Conservation (phyloP, 1,140 invertebrate genomes). For the Melipona quadrifasciata region DNA sequence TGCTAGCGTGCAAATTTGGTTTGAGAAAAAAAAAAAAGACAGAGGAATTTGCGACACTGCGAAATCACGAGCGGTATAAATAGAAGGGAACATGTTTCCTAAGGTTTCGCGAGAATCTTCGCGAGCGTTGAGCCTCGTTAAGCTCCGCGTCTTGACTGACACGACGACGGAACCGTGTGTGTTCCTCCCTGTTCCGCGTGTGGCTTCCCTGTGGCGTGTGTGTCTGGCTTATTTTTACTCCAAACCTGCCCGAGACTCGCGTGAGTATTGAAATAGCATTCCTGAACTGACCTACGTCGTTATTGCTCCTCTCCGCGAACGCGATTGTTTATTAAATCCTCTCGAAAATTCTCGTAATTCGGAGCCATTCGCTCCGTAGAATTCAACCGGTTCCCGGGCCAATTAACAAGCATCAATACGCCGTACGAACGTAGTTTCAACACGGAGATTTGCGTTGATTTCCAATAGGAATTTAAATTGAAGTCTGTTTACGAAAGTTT, state of each 20-base stretch:
- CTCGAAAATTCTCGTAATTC: background rate
- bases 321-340: background rate
- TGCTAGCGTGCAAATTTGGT: too few relatives aligned
- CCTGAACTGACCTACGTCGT: background rate
- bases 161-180: background rate
- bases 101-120: slow-evolving; percentile 13
- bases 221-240: slow-evolving; percentile 1
- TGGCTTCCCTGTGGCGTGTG: background rate
- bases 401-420: background rate
- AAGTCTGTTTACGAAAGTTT: too few relatives aligned
- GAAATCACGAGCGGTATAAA: too few relatives aligned
- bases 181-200: background rate
- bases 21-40: too few relatives aligned
- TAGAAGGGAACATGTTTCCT: background rate
- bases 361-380: fast-evolving
- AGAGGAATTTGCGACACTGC: background rate
- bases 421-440: background rate
- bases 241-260: background rate
- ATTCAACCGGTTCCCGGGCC: background rate
- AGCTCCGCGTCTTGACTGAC: background rate
- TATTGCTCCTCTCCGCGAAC: background rate
- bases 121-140: background rate
- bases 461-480: too few relatives aligned
- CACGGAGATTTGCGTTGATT: too few relatives aligned
- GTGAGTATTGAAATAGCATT: background rate